Base-by-base conservation (phyloP, 1,140 invertebrate species). In the Branchinecta lindahli region DNA sequence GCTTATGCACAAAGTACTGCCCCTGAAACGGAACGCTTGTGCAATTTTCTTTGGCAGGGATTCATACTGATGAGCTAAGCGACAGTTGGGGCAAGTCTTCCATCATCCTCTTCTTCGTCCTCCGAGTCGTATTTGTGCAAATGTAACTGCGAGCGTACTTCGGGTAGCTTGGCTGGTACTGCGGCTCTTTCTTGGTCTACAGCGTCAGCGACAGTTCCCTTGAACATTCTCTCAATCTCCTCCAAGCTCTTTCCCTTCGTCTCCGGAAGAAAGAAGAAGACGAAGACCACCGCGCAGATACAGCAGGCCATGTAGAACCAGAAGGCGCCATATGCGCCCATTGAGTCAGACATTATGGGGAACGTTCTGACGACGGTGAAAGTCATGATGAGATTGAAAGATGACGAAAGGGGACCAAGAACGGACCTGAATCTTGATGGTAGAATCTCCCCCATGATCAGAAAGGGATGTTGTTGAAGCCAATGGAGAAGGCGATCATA, bases 231-330 rank as follows among this genome's bases (percentile, higher is more conserved):
- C 75, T 88, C 85, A 44, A 92, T 90, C 76, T 91, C 88, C 77
- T 90, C 88, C 9, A 91, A 77, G 2, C 83, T 84, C 74, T 85
- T 84, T 8, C 85, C 87, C 77, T 89, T 91, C 0, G 89, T 92
- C 78, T 92, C 90, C n/a, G 89, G 89, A 15, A 92, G 78, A 71
- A 81, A 86, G 67, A 85, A 80, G 69, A 81, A 85, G 66, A 87
- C 78, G 70, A 84, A 83, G 5, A 87, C 70, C 71, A 83, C 81
- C 0, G 81, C 82, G 15, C 81, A 46, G 15, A 82, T 74, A 9
- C 82, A 80, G 85, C 82, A 78, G 81, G 79, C 79, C 0, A 88
- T 78, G 72, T 82, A 86, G 44, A 83, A 77, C 77, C 82, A 84
- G 75, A 84, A 87, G 44, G 77, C 77, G 8, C 75, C 77, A 47